These are phyloP conservation scores for Vireo altiloquus DNA, from an alignment of 2,113 vertebrate genomes.

Conservation along the genomic window DNA sequence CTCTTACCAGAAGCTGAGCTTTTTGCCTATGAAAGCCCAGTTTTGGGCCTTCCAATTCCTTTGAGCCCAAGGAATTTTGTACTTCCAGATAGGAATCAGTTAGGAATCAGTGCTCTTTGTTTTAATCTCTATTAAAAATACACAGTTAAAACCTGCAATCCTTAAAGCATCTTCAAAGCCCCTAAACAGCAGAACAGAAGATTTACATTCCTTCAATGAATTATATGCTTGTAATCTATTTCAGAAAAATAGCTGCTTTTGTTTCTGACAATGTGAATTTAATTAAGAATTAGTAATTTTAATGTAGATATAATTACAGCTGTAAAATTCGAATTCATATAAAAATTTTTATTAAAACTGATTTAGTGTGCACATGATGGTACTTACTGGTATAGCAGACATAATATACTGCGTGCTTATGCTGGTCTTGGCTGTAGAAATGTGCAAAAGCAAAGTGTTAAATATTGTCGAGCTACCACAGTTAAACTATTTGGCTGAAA, in stretches of 20 bases:
- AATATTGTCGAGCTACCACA: not conserved
- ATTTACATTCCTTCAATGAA: not conserved
- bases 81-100: not conserved
- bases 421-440: not conserved
- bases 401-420: not conserved
- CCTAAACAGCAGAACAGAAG: not conserved
- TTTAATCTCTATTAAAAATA: not conserved
- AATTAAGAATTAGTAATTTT: not conserved
- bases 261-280: not conserved
- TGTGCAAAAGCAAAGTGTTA: not conserved
- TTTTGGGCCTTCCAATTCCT: not conserved
- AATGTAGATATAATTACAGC: not conserved
- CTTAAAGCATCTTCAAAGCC: not conserved
- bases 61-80: not conserved
- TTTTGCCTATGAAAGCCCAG: not conserved
- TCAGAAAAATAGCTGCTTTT: not conserved
- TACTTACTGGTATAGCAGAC: not conserved
- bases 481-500: not conserved
- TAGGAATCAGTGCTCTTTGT: not conserved
- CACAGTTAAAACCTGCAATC: not conserved
- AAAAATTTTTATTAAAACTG: not conserved
- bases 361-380: not conserved
- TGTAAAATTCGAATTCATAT: not conserved
- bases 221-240: not conserved
- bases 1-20: not conserved